These are phyloP conservation scores for Geotrupes spiniger DNA, from an alignment of 2,888 invertebrate species.

Conservation along the genomic window DNA sequence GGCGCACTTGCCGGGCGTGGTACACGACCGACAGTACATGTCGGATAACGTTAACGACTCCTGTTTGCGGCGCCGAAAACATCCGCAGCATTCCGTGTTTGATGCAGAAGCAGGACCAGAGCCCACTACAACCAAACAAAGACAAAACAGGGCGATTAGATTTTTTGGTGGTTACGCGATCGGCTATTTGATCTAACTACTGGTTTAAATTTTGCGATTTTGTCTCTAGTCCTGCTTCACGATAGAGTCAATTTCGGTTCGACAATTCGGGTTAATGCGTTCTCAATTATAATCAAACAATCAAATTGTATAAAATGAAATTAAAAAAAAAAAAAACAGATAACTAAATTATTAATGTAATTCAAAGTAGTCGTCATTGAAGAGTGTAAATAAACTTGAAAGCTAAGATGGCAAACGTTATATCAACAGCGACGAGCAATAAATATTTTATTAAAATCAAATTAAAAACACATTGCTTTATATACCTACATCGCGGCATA, in stretches of 20 bases:
- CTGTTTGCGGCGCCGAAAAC: constrained; percentile 48
- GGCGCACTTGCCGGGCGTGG: constrained; percentile 42
- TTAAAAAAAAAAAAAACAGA: too few species aligned
- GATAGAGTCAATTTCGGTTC: constrained; percentile 6
- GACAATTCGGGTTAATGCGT: too few species aligned
- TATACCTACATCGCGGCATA: too few species aligned
- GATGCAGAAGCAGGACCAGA: constrained; percentile 51
- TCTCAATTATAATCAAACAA: too few species aligned
- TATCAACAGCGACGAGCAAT: too few species aligned
- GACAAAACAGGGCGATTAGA: constrained; percentile 31
- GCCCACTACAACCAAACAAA: constrained; percentile 49
- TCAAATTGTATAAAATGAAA: too few species aligned
- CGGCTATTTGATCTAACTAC: constrained; percentile 8
- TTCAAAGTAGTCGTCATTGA: too few species aligned
- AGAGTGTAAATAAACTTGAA: too few species aligned
- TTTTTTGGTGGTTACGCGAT: constrained; percentile 1
- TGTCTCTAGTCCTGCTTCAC: constrained; percentile 38
- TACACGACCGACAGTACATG: constrained; percentile 55
- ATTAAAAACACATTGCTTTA: too few species aligned
- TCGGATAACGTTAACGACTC: constrained; percentile 54
- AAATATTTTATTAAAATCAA: too few species aligned
- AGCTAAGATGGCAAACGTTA: too few species aligned
- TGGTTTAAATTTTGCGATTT: constrained; percentile 14
- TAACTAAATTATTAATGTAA: too few species aligned
- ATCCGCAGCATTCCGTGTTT: constrained; percentile 48